These are phyloP conservation scores for Nestor notabilis DNA, from an alignment of 2,113 vertebrate genomes.

Conservation along the genomic window DNA sequence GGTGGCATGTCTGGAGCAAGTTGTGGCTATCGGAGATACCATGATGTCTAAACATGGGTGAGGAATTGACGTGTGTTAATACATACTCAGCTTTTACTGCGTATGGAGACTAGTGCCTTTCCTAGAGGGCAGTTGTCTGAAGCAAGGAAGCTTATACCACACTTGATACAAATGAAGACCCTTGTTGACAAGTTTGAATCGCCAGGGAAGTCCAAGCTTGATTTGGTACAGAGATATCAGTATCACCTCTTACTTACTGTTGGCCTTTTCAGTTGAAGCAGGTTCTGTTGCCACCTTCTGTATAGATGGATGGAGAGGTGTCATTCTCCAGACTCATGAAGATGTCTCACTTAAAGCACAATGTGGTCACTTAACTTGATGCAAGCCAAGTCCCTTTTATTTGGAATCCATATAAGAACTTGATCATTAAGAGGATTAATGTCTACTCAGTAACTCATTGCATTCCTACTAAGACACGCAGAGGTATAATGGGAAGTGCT, in stretches of 20 bases:
- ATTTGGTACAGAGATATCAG: not conserved
- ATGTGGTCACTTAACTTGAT: not conserved
- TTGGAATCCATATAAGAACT: not conserved
- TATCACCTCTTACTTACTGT: not conserved
- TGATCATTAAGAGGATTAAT: not conserved
- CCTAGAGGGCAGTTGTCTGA: not conserved
- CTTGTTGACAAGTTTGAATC: not conserved
- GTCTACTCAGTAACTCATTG: not conserved
- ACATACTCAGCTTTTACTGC: not conserved
- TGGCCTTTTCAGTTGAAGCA: not conserved
- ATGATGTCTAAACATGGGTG: not conserved
- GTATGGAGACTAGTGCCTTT: not conserved
- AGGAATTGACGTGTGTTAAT: not conserved
- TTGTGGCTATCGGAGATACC: not conserved
- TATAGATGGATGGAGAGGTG: not conserved
- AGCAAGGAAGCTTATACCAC: not conserved
- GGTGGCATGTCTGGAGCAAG: not conserved
- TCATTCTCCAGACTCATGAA: not conserved
- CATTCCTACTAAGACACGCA: not conserved
- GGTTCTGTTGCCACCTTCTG: not conserved
- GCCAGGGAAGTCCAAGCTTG: not conserved
- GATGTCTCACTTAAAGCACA: not conserved
- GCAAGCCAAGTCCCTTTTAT: not conserved
- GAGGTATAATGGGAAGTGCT: not conserved
- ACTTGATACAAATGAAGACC: not conserved